Evolutionary conservation across 2,888 invertebrate genomes (phyloP).

Genomic region (Clepsis dumicolana): DNA sequence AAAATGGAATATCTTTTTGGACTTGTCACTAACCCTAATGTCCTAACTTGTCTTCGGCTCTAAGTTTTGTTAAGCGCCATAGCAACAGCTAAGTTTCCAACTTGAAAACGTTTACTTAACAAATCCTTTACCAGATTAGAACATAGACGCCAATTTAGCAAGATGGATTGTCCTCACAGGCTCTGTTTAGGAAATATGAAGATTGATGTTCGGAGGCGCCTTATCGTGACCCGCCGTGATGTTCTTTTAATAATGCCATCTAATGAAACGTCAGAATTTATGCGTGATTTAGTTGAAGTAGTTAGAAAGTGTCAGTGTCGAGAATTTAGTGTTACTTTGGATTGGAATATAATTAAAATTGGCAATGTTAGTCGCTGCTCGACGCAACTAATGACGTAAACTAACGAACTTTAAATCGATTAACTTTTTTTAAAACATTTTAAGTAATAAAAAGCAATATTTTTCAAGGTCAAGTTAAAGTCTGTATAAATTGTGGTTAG

Average conservation of each 20-base stretch:
- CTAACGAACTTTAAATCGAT: no score
- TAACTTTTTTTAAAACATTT: no score
- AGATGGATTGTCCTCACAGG: constrained; percentile 73
- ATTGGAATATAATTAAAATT: no score
- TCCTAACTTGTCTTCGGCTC: not conserved
- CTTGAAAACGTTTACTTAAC: constrained; percentile 21
- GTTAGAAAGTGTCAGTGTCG: constrained; percentile 3
- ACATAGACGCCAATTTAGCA: constrained; percentile 68
- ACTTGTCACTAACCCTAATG: not conserved
- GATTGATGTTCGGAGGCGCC: constrained; percentile 65
- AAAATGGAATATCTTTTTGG: not conserved
- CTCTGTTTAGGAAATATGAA: constrained; percentile 73
- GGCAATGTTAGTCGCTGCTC: no score
- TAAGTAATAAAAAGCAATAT: no score
- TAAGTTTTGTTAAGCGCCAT: not conserved
- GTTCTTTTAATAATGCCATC: constrained; percentile 46
- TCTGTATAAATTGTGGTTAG: no score
- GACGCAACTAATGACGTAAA: no score
- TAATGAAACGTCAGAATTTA: constrained; percentile 40
- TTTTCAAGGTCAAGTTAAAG: no score
- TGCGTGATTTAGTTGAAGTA: constrained; percentile 19
- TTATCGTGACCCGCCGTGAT: constrained; percentile 54
- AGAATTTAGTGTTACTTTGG: not conserved
- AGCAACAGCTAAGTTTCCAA: constrained; percentile 13
- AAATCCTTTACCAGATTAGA: constrained; percentile 54